Evolutionary conservation across 2,888 invertebrate genomes (phyloP).

Genomic region (Apamea epomidion): DNA sequence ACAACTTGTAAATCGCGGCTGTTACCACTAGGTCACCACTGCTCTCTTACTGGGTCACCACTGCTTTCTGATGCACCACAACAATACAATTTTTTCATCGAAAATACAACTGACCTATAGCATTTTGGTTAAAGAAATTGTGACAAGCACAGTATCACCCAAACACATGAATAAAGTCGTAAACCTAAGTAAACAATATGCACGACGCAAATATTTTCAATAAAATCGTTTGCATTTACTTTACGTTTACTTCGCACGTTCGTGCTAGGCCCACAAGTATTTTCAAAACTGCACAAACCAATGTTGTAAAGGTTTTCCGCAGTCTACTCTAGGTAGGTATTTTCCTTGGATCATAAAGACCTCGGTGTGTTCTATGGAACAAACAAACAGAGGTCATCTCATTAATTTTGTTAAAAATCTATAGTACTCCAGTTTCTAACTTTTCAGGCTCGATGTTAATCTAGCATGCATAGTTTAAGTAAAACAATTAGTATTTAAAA

Average conservation of each 20-base stretch:
- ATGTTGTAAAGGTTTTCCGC: background rate
- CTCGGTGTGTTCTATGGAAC: background rate
- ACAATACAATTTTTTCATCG: too few species aligned
- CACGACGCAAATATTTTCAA: background rate
- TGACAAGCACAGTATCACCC: background rate
- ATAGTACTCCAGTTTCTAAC: background rate
- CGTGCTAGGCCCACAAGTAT: background rate
- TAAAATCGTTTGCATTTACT: background rate
- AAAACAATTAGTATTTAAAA: too few species aligned
- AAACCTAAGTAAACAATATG: background rate
- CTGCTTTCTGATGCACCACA: too few species aligned
- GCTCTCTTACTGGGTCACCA: too few species aligned
- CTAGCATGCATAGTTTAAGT: too few species aligned
- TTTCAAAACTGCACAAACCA: background rate
- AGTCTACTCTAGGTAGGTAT: background rate
- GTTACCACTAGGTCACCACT: too few species aligned
- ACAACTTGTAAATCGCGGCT: too few species aligned
- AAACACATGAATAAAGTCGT: background rate
- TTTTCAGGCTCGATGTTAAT: background rate
- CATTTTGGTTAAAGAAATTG: background rate
- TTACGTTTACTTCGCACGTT: background rate
- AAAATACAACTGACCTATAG: too few species aligned
- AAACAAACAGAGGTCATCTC: too few species aligned
- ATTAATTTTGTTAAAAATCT: background rate
- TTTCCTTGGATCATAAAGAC: background rate